These are phyloP conservation scores for Falco biarmicus DNA, from an alignment of 2,797 vertebrate genomes.

Conservation along the genomic window DNA sequence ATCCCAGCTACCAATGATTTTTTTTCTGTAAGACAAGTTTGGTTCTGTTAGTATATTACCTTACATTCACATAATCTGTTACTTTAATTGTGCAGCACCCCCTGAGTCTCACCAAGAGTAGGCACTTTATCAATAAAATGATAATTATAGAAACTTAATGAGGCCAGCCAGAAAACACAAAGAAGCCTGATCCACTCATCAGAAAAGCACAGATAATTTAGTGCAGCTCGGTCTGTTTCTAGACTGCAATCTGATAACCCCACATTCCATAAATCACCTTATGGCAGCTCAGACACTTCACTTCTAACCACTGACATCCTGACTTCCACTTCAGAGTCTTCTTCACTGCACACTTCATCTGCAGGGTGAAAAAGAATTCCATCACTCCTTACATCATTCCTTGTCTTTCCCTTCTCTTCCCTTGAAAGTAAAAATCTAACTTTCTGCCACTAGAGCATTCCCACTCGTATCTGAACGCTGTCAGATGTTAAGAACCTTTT, in stretches of 20 bases:
- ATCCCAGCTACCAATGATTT: background rate
- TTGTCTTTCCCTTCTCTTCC: background rate
- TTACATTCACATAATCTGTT: constrained; percentile 20
- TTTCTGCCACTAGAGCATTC: background rate
- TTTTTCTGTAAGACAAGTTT: background rate
- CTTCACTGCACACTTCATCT: background rate
- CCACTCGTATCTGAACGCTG: background rate
- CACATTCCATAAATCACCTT: background rate
- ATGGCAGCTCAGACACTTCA: background rate
- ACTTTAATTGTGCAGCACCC: constrained; percentile 49
- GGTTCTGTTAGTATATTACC: constrained; percentile 26
- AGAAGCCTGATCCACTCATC: constrained; percentile 22
- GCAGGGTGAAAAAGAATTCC: background rate
- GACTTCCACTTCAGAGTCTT: background rate
- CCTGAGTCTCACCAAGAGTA: background rate
- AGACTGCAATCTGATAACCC: background rate
- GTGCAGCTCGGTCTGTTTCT: background rate
- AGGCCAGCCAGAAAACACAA: constrained; percentile 40
- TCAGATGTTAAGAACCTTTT: background rate
- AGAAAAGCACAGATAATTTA: constrained; percentile 40
- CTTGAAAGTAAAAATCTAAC: background rate
- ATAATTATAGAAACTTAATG: constrained; percentile 61
- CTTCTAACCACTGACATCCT: background rate
- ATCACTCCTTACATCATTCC: background rate
- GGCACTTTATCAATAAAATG: constrained; percentile 47